A percentile compares a stretch with the other conserved stretches of the same genome.
Conservation (phyloP, 2,888 invertebrate species). For the Tinea semifulvella region DNA sequence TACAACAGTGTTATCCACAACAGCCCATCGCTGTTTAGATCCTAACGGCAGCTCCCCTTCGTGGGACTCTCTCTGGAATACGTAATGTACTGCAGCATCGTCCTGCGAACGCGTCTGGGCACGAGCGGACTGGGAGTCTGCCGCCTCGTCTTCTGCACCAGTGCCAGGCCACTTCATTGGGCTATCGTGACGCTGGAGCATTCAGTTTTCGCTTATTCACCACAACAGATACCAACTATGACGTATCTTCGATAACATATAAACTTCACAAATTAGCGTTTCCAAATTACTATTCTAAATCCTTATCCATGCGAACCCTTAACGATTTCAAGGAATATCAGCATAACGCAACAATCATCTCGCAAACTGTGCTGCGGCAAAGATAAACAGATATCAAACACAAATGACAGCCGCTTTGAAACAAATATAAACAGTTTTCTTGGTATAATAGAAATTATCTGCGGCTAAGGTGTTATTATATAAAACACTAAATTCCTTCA, state of each 20-base stretch:
- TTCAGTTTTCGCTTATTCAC: slow-evolving; percentile 47
- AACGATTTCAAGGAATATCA: no score
- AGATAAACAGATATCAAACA: slow-evolving; percentile 5
- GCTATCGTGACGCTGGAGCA: slow-evolving; percentile 67
- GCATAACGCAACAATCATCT: no score
- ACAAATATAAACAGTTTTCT: slow-evolving; percentile 32
- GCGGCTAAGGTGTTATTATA: neutral
- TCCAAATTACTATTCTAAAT: neutral
- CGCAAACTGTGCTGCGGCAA: no score
- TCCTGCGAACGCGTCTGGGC: slow-evolving; percentile 81
- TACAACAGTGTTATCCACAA: slow-evolving; percentile 87
- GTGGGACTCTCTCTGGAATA: slow-evolving; percentile 84
- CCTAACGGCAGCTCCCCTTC: slow-evolving; percentile 83
- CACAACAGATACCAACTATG: slow-evolving; percentile 22
- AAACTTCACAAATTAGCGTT: neutral
- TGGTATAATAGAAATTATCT: neutral
- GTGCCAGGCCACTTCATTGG: slow-evolving; percentile 84
- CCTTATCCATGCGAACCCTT: no score
- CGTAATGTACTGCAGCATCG: slow-evolving; percentile 93
- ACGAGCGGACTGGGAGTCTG: slow-evolving; percentile 69
- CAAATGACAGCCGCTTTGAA: slow-evolving; percentile 57
- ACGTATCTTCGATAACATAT: slow-evolving; percentile 24
- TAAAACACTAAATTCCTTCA: neutral
- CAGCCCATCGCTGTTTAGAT: slow-evolving; percentile 85
- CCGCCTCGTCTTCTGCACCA: slow-evolving; percentile 72